Evolutionary conservation across 2,113 vertebrate genomes (phyloP), one percentile per base, ranked within the genome.

Genomic region (Stictonetta naevosa): DNA sequence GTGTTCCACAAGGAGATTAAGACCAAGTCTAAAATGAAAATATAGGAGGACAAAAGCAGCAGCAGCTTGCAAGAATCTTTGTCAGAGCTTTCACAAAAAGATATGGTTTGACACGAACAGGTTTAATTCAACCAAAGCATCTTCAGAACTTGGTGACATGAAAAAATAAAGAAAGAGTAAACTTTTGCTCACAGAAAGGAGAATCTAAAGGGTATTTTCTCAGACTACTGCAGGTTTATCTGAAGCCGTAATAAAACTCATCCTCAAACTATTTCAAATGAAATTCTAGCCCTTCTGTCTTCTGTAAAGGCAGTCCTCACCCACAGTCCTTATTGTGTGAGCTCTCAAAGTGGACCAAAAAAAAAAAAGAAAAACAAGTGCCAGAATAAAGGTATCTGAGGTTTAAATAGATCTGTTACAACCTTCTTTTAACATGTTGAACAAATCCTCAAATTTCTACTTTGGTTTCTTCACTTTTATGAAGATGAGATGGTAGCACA

Each of bases 1-100:
- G 34, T 81, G 71, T 86, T 95, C 68, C 75, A 93, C 31, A 48
- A 76, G 50, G 55, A 92, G 83, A 95, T 78, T 91, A 95, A 88
- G 62, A 52, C 56, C 4, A 1, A 83, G 58, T n/a, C 38, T 92
- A 58, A 77, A 77, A 81, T 13, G 8, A 79, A 85, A 79, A 78
- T 62, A 79, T 2, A 86, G 64, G 26, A 93, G 95, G 86, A 91
- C 66, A 93, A 90, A 93, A 88, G 48, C 71, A 86, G 80, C 31
- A 86, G 53, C 46, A 92, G 88, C 75, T 76, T 86, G 64, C 56
- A 90, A 92, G 58, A 92, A 76, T 64, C 56, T 53, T 31, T 92
- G 74, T 83, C 77, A 84, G 80, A 72, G 63, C 64, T 72, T 91
- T 91, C 81, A 72, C 71, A 90, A 77, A 94, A 81, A 73, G 26